phyloP scores from a whole-genome alignment of 2,113 vertebrate genomes.

The Pseudorasbora parva region DNA sequence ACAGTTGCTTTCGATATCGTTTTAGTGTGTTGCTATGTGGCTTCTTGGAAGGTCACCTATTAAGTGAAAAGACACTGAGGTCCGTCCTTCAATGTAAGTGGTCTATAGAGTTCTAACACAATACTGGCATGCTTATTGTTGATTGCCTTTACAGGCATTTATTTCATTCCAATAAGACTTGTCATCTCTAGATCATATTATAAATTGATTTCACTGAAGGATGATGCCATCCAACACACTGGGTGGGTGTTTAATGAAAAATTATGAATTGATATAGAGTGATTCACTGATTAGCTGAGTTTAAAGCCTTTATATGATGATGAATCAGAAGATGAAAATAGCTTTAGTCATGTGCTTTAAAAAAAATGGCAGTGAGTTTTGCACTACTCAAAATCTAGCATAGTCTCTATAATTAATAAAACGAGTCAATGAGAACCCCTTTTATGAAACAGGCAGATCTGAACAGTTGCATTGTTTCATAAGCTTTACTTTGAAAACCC shows the following conservation, averaged over 20 bases:
- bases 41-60: neutral
- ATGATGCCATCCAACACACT: constrained; percentile 13
- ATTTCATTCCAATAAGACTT: neutral
- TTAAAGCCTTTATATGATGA: neutral
- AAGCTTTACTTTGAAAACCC: neutral
- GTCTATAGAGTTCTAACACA: neutral
- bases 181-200: constrained; percentile 10
- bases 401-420: neutral
- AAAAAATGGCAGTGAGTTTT: neutral
- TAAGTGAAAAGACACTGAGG: neutral
- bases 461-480: neutral
- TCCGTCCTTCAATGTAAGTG: neutral
- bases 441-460: neutral
- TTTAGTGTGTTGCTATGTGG: neutral
- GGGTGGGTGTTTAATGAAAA: constrained; percentile 12
- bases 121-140: neutral
- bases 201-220: constrained; percentile 4
- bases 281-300: constrained; percentile 14
- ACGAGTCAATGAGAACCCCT: neutral
- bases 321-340: neutral
- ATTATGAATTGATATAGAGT: neutral
- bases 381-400: neutral
- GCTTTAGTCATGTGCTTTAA: neutral
- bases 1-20: neutral
- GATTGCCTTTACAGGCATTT: neutral